phyloP scores from a whole-genome alignment of 2,888 invertebrate species.

The Thelaira solivaga region DNA sequence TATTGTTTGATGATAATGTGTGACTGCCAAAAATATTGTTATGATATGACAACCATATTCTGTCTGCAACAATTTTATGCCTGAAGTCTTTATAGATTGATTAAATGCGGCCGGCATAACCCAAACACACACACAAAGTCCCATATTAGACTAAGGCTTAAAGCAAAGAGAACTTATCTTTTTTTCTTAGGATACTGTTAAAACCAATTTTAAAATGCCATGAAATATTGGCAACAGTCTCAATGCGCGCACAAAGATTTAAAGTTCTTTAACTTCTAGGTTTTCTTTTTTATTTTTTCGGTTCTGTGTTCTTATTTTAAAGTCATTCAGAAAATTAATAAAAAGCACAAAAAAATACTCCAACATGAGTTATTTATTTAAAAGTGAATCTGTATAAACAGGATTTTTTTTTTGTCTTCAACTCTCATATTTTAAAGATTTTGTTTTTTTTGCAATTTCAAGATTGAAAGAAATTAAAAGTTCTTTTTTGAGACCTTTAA shows the following conservation, averaged over 20 bases:
- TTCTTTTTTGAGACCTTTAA: slow-evolving; percentile 1
- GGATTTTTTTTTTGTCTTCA: background rate
- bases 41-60: slow-evolving; percentile 7
- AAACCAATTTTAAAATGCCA: slow-evolving; percentile 13
- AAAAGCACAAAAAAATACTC: background rate
- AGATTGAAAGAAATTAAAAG: slow-evolving; percentile 56
- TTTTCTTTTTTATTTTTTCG: slow-evolving; percentile 1
- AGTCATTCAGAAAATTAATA: slow-evolving; percentile 5
- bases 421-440: slow-evolving; percentile 45
- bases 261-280: slow-evolving; percentile 65
- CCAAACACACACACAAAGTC: background rate
- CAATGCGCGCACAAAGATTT: slow-evolving; percentile 52
- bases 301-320: slow-evolving; percentile 49
- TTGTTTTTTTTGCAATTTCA: slow-evolving; percentile 21
- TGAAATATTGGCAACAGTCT: slow-evolving; percentile 58
- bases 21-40: slow-evolving; percentile 53
- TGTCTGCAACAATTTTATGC: slow-evolving; percentile 71
- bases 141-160: slow-evolving; percentile 34
- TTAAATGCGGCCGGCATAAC: slow-evolving; percentile 58
- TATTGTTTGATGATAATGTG: slow-evolving; percentile 17
- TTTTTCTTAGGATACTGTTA: background rate
- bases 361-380: slow-evolving; percentile 51
- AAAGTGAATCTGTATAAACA: slow-evolving; percentile 73
- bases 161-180: slow-evolving; percentile 11
- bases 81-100: slow-evolving; percentile 71